Conservation (phyloP, 2,888 invertebrate species). For the Drosophila helvetica region DNA sequence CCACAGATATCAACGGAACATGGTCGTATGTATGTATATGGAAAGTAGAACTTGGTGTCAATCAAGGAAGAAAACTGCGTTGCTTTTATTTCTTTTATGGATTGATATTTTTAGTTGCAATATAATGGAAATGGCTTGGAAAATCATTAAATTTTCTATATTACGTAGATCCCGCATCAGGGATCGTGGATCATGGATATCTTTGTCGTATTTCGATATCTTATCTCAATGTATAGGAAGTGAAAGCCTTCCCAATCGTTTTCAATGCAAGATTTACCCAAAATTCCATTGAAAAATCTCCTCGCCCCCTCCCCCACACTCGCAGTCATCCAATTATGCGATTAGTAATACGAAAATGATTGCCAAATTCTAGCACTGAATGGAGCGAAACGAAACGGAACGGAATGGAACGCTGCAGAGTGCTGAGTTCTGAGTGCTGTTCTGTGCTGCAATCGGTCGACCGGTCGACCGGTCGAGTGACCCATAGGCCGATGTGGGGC, state of each 20-base stretch:
- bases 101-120: neutral
- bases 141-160: neutral
- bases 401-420: no score
- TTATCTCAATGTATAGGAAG: neutral
- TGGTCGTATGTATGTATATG: slow-evolving; percentile 16
- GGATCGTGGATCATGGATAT: neutral
- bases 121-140: neutral
- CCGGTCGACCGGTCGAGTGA: neutral
- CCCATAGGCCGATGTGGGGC: neutral
- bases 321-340: neutral
- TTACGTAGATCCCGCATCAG: no score
- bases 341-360: neutral
- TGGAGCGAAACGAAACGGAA: no score
- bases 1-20: neutral
- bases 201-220: no score
- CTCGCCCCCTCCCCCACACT: no score
- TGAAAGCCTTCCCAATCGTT: neutral
- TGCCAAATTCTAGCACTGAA: neutral
- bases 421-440: no score
- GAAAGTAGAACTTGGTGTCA: slow-evolving; percentile 25
- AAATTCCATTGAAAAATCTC: neutral
- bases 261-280: neutral
- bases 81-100: neutral
- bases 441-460: neutral
- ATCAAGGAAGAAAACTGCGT: slow-evolving; percentile 10